Conservation (phyloP, 2,797 vertebrate genomes). For the Erethizon dorsatum region DNA sequence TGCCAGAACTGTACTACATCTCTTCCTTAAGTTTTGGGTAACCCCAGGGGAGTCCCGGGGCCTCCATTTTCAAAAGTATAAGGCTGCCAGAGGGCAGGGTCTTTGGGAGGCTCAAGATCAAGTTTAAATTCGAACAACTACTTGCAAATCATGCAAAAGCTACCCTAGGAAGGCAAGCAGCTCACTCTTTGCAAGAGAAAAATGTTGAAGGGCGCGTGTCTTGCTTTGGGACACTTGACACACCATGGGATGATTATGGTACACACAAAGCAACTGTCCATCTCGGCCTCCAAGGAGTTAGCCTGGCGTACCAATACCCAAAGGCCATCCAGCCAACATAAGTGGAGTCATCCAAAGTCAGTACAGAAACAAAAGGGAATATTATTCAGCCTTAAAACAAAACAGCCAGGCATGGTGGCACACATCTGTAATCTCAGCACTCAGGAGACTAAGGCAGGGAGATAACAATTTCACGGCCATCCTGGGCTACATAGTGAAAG, state of each 20-base stretch:
- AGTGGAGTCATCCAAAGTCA: neutral
- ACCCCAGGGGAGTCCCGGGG: neutral
- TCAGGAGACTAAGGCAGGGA: neutral
- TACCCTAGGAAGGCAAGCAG: neutral
- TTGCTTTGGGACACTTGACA: neutral
- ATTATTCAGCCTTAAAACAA: neutral
- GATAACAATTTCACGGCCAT: neutral
- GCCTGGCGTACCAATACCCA: neutral
- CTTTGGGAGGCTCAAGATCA: neutral
- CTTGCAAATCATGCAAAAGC: neutral
- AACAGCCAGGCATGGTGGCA: neutral
- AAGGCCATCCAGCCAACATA: neutral
- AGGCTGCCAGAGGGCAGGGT: neutral
- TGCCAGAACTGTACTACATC: neutral
- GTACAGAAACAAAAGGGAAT: neutral
- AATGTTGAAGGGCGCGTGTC: neutral
- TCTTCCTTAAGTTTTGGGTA: neutral
- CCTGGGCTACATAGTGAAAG: neutral
- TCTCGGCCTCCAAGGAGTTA: neutral
- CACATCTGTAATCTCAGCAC: neutral
- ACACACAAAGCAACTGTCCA: neutral
- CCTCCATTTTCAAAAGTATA: neutral
- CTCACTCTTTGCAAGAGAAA: neutral
- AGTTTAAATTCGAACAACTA: neutral
- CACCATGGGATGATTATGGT: neutral